Conservation (phyloP, 30 jellyfish, hydroid and myxozoan genomes). For the Turritopsis rubra region DNA sequence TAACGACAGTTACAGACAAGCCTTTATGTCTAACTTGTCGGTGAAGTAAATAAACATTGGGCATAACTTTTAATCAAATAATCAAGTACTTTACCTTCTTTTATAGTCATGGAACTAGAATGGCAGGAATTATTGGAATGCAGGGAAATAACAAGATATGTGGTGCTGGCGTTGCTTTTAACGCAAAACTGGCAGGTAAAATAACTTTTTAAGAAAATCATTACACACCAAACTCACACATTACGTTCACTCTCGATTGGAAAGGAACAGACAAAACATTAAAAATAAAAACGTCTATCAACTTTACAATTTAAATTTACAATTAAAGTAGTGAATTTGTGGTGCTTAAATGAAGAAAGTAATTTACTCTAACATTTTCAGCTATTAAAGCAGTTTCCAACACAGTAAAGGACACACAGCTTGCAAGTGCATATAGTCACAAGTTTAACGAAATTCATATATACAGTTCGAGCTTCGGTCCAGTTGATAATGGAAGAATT, state of each 20-base stretch:
- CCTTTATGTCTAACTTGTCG: no score
- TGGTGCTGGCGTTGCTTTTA: constrained; percentile 5
- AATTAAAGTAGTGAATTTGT: not conserved
- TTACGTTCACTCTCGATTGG: no score
- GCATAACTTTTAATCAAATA: no score
- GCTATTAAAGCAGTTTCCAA: not conserved
- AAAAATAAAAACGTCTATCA: no score
- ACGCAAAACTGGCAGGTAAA: not conserved
- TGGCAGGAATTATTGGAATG: constrained; percentile 20
- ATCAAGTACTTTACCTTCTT: not conserved
- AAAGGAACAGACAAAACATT: no score
- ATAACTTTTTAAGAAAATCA: not conserved
- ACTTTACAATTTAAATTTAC: no score
- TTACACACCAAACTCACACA: not conserved
- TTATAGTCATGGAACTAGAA: not conserved
- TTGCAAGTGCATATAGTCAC: not conserved
- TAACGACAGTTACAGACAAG: not conserved
- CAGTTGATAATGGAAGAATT: not conserved
- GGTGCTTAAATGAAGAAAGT: not conserved
- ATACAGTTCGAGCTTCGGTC: not conserved
- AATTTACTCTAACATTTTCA: not conserved
- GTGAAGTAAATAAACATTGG: no score
- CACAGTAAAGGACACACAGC: not conserved
- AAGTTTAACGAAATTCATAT: not conserved
- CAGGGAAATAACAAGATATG: not conserved